Base-by-base conservation (phyloP, 2,797 vertebrate genomes). In the Poecilia picta region DNA sequence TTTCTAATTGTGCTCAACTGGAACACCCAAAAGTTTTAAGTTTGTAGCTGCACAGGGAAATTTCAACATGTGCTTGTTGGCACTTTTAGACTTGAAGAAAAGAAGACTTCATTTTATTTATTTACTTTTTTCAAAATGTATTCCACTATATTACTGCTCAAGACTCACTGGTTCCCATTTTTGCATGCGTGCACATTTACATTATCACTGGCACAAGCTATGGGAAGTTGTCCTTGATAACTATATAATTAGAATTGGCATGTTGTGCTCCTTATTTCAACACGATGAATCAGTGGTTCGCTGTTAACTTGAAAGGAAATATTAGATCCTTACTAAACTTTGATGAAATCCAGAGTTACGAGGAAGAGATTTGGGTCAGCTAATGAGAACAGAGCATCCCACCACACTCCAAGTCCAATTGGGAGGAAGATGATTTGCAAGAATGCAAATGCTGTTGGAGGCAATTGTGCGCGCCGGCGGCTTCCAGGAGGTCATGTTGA, bases 291-390 rank as follows among this genome's bases (percentile, higher is more conserved):
- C 92, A 94, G 88, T 91, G 90, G 78, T 93, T 94, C 84, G 93
- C 93, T 95, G 94, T 96, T 95, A 93, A 95, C 94, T 95, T 96
- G 93, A 96, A 95, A 95, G 94, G 91, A 95, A 95, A 95, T 93
- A 94, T 95, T 94, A 95, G 92, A 95, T 96, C 92, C 94, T 92
- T 91, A 93, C 94, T 94, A 95, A 96, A 95, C 94, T 95, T 95
- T 95, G 95, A 96, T 95, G 93, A 94, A 95, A 95, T 95, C 88
- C 89, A 89, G 93, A 96, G 92, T 95, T 93, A 94, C 93, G 91
- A 95, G 90, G 90, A 83, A 89, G 88, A 94, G 94, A 96, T 96
- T 94, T 95, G 93, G 94, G 96, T 95, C 95, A 95, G 86, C 92
- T 95, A 96, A 95, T 95, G 94, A 96, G 94, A 95, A 95, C 94